Evolutionary conservation across 2,113 vertebrate species (phyloP).

Genomic region (Lamprotornis superbus): DNA sequence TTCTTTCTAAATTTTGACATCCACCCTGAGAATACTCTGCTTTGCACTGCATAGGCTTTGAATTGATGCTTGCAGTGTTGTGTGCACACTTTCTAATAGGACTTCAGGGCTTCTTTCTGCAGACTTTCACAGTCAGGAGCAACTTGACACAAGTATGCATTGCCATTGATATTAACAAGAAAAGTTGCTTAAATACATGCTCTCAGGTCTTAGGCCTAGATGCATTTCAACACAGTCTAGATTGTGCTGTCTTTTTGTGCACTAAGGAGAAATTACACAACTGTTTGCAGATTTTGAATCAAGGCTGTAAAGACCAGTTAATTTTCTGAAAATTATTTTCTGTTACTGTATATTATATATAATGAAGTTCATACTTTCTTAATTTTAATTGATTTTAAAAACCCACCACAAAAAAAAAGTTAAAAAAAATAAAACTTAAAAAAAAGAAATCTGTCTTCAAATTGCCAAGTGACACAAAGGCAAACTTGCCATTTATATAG

Average conservation of each 20-base stretch:
- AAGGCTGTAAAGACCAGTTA: neutral
- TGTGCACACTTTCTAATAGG: neutral
- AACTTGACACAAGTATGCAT: neutral
- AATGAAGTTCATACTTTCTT: neutral
- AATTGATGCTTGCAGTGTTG: neutral
- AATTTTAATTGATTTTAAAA: neutral
- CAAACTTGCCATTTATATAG: neutral
- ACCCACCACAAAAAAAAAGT: rapidly evolving
- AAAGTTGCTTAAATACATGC: neutral
- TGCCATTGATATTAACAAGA: neutral
- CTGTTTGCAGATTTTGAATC: neutral
- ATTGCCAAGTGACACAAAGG: neutral
- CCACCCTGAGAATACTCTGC: neutral
- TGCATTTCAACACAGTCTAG: neutral
- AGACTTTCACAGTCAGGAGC: neutral
- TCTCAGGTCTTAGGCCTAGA: neutral
- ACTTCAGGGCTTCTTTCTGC: neutral
- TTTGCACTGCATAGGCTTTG: neutral
- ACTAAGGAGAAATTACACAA: neutral
- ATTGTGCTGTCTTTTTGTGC: neutral
- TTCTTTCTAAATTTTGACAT: neutral
- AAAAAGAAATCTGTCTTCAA: neutral
- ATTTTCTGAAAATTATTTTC: neutral
- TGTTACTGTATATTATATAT: neutral
- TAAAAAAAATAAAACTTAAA: no score